phyloP scores from a whole-genome alignment of 1,140 invertebrate genomes.

The Chelonus insularis region DNA sequence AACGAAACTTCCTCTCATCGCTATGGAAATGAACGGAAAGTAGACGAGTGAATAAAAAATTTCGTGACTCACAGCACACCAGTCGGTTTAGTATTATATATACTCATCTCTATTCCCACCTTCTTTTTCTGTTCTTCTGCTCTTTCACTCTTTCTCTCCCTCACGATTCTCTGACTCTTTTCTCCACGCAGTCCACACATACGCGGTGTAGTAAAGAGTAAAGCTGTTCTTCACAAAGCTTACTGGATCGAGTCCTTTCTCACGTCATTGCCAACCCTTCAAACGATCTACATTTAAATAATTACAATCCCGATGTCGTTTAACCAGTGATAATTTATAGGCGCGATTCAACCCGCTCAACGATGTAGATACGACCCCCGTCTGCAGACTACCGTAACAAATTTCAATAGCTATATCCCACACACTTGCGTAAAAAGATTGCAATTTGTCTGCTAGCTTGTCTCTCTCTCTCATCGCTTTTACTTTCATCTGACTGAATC shows the following conservation, averaged over 20 bases:
- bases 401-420: neutral
- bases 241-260: slow-evolving; percentile 7
- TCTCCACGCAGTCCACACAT: too few species aligned
- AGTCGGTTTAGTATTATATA: too few species aligned
- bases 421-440: neutral
- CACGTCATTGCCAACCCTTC: slow-evolving; percentile 10
- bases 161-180: too few species aligned
- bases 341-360: slow-evolving; percentile 39
- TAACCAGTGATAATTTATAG: slow-evolving; percentile 52
- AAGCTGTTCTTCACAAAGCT: slow-evolving; percentile 1
- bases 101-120: too few species aligned
- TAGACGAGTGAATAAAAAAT: too few species aligned
- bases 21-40: too few species aligned
- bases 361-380: slow-evolving; percentile 8
- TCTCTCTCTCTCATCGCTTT: neutral
- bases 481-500: too few species aligned
- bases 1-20: too few species aligned
- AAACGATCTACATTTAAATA: slow-evolving; percentile 49
- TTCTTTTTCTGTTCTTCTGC: too few species aligned
- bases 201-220: too few species aligned
- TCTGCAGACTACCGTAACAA: neutral
- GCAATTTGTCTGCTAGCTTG: neutral
- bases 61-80: too few species aligned
- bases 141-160: too few species aligned
- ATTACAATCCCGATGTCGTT: slow-evolving; percentile 49